Percentiles rank a stretch among this genome's conserved stretches.
phyloP scores from a whole-genome alignment of 2,113 vertebrate species.

The Poecilia latipinna region DNA sequence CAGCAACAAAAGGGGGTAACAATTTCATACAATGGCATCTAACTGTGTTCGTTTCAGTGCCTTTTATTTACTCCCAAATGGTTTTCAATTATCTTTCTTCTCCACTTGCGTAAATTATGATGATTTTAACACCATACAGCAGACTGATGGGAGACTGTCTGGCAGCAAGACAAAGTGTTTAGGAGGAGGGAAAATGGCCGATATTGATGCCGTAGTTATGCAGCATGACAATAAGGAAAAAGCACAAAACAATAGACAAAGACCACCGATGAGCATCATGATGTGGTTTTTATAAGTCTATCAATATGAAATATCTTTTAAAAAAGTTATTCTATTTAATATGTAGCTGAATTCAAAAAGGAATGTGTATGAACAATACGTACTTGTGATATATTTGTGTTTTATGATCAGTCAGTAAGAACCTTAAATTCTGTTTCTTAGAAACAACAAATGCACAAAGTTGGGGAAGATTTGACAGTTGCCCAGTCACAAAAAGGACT shows the following conservation, averaged over 20 bases:
- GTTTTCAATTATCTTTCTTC: constrained; percentile 69
- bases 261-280: not conserved
- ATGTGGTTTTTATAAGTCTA: not conserved
- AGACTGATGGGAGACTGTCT: constrained; percentile 36
- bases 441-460: not conserved
- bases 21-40: constrained; percentile 37
- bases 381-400: too few species aligned
- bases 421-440: not conserved
- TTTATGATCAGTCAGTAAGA: too few species aligned
- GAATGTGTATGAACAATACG: not conserved
- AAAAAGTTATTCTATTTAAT: not conserved
- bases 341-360: not conserved
- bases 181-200: constrained; percentile 13
- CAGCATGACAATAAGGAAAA: constrained; percentile 17
- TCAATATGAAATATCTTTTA: not conserved
- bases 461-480: not conserved
- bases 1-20: constrained; percentile 51
- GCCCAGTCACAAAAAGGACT: not conserved
- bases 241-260: not conserved
- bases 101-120: constrained; percentile 55
- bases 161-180: constrained; percentile 32
- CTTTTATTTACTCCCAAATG: constrained; percentile 59
- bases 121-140: constrained; percentile 24
- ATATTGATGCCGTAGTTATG: constrained; percentile 11
- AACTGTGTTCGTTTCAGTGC: constrained; percentile 30